A percentile compares a stretch with the other conserved stretches of the same genome.
Evolutionary conservation across 1,140 invertebrate genomes (phyloP).

Genomic region (Sitophilus oryzae): DNA sequence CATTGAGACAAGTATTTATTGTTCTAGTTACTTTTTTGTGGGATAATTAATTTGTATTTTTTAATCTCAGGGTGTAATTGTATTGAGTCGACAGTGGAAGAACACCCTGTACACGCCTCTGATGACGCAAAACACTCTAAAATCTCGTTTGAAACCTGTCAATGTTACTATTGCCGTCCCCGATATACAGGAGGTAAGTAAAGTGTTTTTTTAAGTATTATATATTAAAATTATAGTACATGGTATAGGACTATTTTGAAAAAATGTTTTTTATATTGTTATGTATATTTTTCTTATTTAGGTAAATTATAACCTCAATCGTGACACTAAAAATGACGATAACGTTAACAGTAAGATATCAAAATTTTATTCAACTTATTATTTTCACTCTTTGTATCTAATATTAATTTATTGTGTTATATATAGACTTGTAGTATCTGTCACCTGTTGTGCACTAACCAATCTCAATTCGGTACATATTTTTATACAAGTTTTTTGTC

Average conservation of each 20-base stretch:
- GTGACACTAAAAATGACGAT: conserved; percentile 18
- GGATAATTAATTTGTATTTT: not conserved
- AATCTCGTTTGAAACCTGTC: conserved; percentile 73
- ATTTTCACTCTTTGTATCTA: conserved; percentile 7
- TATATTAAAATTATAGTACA: not conserved
- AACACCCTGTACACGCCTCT: conserved; percentile 91
- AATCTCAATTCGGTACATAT: conserved; percentile 1
- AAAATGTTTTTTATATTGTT: conserved; percentile 8
- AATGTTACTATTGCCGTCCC: conserved; percentile 85
- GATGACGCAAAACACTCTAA: conserved; percentile 83
- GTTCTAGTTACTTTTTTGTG: too few relatives aligned
- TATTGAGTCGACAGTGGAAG: conserved; percentile 93
- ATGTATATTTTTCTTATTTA: conserved; percentile 17
- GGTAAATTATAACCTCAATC: conserved; percentile 25
- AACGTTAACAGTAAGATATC: conserved; percentile 23
- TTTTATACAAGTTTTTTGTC: too few relatives aligned
- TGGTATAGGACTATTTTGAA: not conserved
- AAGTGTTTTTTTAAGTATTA: not conserved
- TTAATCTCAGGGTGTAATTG: conserved; percentile 71
- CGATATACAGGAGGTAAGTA: conserved; percentile 69
- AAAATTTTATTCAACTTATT: conserved; percentile 2
- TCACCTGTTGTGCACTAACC: conserved; percentile 20
- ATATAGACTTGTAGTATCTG: not conserved
- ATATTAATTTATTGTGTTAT: not conserved
- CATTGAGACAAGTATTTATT: conserved; percentile 67